Base-by-base conservation (phyloP, 2,888 invertebrate species). In the Drosophila tanythrix region DNA sequence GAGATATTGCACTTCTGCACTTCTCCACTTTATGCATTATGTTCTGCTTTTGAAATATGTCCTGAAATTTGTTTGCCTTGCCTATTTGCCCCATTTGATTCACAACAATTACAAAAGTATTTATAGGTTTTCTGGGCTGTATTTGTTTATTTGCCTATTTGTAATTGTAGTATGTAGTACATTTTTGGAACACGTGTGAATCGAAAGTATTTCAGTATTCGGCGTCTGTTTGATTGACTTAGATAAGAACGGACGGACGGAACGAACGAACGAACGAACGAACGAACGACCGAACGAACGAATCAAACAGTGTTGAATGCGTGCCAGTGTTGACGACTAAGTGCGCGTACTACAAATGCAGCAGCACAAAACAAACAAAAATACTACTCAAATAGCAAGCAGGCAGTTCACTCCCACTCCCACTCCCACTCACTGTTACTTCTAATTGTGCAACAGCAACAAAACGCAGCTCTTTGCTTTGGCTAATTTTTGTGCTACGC, bases 401-500 rank as follows among this genome's bases (percentile, higher is more conserved):
- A 15, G 8, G 8, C 46, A 46, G 25, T 50, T 21, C 40, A 50
- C 29, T 43, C 11, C 13, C 33, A 31, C 48, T 38, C 25, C 43
- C 21, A 4, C 29, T 56, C 11, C 51, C 29, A 51, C 51, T 46
- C 11, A 50, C 15, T 35, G 25, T 7, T 56, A 33, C 56, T 51
- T 29, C 35, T 36, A 40, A 40, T 66, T 27, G 31, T 63, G 36
- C 31, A 58, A 46, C 29, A 27, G 56, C 10, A 58, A 58, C 51
- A 57, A 63, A 74, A 64, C 51, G 57, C 40, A 36, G 64, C 63
- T 58, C 33, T 35, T 48, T 65, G 68, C 18, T 73, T 55, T 73
- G 64, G 65, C 73, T 70, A 77, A 74, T 75, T 68, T 75, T 71
- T 43, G 48, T 65, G 78, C 64, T 60, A 62, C 59, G 76, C 73